Evolutionary conservation across 2,797 vertebrate genomes (phyloP), one percentile per base, ranked within the genome.

Genomic region (Heliangelus exortis): DNA sequence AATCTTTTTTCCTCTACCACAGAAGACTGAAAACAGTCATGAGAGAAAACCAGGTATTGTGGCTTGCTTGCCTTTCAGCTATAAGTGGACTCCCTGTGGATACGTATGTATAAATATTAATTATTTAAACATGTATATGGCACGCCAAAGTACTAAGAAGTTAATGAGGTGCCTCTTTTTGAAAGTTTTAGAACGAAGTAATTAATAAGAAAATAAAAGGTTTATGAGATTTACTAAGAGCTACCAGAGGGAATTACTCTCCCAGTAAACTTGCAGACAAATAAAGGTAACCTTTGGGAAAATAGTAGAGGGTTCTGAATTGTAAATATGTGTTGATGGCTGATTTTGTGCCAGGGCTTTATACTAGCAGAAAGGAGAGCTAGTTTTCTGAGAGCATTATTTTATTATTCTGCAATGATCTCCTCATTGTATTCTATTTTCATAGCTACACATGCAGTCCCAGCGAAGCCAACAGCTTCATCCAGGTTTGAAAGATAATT

Each of bases 401-500:
- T 91, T 89, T 76, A 75, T 85, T 83, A 72, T 6, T 4, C 29
- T 65, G 26, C 25, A 41, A 8, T 54, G 29, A 14, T 68, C 58
- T 72, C 0, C 58, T 72, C 0, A 0, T 62, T 7, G 9, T 41
- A 21, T 41, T 87, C 51, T 77, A 2, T 74, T 85, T 77, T 73
- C 57, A 22, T 57, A 34, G 18, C 23, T 73, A 22, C 10, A 43
- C 34, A 45, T 16, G 12, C 34, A 92, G 4, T 45, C 61, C 33
- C 57, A 62, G 45, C 1, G 4, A 90, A 80, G 54, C 51, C 68
- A 80, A 80, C 61, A 45, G 54, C 54, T 74, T 80, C 69, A 71
- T n/a, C 51, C 82, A 81, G 65, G 78, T 85, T 34, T 85, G 53
- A 79, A 92, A 67, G 50, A 78, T 29, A 85, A 89, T 94, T 91